phyloP scores from a whole-genome alignment of 2,888 invertebrate species.

The Sinodicranocentrus sp. region DNA sequence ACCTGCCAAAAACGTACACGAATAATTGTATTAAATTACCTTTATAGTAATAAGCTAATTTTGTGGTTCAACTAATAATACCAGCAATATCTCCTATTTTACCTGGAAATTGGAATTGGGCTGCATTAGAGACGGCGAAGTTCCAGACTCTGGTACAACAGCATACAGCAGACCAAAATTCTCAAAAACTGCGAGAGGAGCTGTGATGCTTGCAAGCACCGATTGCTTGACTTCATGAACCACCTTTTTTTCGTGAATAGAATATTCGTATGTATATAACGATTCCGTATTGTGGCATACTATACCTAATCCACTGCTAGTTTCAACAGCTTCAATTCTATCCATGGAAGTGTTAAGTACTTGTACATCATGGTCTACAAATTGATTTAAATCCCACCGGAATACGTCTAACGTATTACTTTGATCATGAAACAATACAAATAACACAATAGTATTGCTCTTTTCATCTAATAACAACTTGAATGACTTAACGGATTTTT shows the following conservation, averaged over 20 bases:
- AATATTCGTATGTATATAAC: slow-evolving; percentile 31
- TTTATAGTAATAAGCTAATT: no score
- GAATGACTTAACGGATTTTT: slow-evolving; percentile 26
- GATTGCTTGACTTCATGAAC: neutral
- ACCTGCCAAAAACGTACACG: slow-evolving; percentile 3
- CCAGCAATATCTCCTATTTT: neutral
- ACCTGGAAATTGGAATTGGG: slow-evolving; percentile 54
- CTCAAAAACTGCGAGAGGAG: slow-evolving; percentile 40
- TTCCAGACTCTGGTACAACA: slow-evolving; percentile 39
- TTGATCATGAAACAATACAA: neutral
- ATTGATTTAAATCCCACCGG: neutral
- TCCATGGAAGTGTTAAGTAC: slow-evolving; percentile 15
- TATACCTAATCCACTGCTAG: slow-evolving; percentile 20
- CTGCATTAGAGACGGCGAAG: slow-evolving; percentile 10
- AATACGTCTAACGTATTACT: neutral
- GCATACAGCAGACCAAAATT: slow-evolving; percentile 46
- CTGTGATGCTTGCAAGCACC: slow-evolving; percentile 11
- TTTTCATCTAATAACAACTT: slow-evolving; percentile 2
- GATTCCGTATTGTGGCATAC: slow-evolving; percentile 24
- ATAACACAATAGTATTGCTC: slow-evolving; percentile 9
- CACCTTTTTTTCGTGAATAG: neutral
- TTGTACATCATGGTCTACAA: neutral
- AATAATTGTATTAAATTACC: no score
- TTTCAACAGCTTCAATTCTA: slow-evolving; percentile 24
- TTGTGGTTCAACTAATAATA: no score